These are phyloP conservation scores for Drosophila biarmipes DNA, from an alignment of 1,140 invertebrate species.

Conservation along the genomic window DNA sequence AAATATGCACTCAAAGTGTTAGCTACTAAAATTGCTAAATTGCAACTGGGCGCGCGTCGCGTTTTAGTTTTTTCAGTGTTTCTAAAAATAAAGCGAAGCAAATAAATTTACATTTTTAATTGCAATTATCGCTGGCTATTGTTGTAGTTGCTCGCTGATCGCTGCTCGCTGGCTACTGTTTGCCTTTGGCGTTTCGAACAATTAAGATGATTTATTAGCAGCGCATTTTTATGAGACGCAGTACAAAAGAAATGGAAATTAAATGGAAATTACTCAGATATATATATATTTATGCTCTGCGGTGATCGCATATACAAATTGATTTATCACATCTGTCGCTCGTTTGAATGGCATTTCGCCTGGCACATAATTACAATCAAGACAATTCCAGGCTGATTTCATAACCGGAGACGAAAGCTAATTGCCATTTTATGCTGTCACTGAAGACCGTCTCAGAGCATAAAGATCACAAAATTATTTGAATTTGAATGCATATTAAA, in stretches of 20 bases:
- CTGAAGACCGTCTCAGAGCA: conserved; percentile 39
- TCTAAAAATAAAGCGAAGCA: conserved; percentile 76
- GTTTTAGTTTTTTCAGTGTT: conserved; percentile 52
- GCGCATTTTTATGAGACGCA: conserved; percentile 74
- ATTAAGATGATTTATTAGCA: conserved; percentile 78
- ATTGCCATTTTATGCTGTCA: conserved; percentile 78
- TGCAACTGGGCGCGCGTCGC: conserved; percentile 73
- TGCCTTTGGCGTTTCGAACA: conserved; percentile 74
- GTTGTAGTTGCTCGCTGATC: conserved; percentile 50
- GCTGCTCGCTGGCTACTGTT: conserved; percentile 61
- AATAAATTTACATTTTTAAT: conserved; percentile 82
- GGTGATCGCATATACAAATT: conserved; percentile 45
- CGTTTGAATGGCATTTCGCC: not conserved
- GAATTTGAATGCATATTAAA: conserved; percentile 63
- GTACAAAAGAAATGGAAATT: conserved; percentile 50
- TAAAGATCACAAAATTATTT: conserved; percentile 57
- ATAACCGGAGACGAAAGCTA: conserved; percentile 55
- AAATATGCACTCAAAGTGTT: conserved; percentile 69
- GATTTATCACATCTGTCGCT: conserved; percentile 60
- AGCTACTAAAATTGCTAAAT: conserved; percentile 65
- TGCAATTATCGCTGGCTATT: conserved; percentile 75
- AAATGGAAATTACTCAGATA: conserved; percentile 40
- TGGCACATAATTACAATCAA: conserved; percentile 38
- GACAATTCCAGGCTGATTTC: conserved; percentile 57
- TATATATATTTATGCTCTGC: conserved; percentile 65